Evolutionary conservation across 2,888 invertebrate species (phyloP).

Genomic region (Agrochola circellaris): DNA sequence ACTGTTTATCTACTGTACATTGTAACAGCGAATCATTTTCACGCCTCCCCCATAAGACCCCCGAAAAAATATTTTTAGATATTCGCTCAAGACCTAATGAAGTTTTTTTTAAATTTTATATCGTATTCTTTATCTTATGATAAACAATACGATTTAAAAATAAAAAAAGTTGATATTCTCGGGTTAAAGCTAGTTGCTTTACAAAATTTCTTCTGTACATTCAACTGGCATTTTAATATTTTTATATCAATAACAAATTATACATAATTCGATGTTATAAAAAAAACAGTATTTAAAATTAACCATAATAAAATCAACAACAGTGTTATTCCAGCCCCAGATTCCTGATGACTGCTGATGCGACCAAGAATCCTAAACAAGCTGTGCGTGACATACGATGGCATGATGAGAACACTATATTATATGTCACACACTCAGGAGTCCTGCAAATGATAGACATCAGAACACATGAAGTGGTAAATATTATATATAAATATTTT

Average conservation of each 20-base stretch:
- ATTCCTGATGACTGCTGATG: constrained; percentile 69
- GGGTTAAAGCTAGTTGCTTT: too few relatives aligned
- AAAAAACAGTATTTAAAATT: not conserved
- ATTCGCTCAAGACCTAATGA: too few relatives aligned
- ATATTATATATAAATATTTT: constrained; percentile 45
- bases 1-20: not conserved
- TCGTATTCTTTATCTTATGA: too few relatives aligned
- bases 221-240: not conserved
- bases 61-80: too few relatives aligned
- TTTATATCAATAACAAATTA: not conserved
- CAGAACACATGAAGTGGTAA: constrained; percentile 78
- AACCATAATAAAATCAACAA: constrained; percentile 20
- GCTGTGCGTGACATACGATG: constrained; percentile 82
- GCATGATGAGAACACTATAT: constrained; percentile 80
- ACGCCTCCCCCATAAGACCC: too few relatives aligned
- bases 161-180: too few relatives aligned
- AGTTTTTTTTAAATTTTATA: too few relatives aligned
- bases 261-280: not conserved
- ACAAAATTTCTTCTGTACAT: not conserved
- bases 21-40: too few relatives aligned
- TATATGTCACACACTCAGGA: constrained; percentile 84
- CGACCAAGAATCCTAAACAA: constrained; percentile 69
- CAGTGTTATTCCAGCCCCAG: constrained; percentile 72
- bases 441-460: constrained; percentile 77
- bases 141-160: too few relatives aligned